Conservation (phyloP, 2,113 vertebrate genomes). For the Cepphus grylle region DNA sequence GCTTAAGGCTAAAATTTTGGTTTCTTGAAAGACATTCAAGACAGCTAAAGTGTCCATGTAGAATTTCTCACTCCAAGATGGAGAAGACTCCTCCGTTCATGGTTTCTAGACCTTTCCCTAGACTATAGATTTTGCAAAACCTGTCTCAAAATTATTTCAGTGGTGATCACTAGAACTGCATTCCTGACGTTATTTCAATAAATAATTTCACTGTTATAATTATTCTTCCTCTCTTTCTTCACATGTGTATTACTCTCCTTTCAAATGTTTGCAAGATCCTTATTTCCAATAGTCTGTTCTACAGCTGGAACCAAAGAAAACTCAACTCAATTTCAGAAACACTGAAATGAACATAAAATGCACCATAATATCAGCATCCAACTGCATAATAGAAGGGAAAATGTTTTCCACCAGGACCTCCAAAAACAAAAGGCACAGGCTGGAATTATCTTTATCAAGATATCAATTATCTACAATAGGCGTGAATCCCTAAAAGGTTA, state of each 20-base stretch:
- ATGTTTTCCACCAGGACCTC: not conserved
- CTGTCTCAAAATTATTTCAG: not conserved
- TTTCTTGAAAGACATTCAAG: not conserved
- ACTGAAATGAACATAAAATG: not conserved
- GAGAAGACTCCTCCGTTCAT: not conserved
- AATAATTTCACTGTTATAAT: not conserved
- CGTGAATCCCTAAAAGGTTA: not conserved
- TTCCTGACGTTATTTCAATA: not conserved
- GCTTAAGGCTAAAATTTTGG: not conserved
- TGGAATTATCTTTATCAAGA: not conserved
- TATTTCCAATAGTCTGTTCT: not conserved
- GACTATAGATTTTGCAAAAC: not conserved
- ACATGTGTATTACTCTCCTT: not conserved
- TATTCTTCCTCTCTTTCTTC: not conserved
- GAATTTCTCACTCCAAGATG: not conserved
- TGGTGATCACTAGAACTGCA: not conserved
- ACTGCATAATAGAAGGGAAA: not conserved
- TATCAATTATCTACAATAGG: not conserved
- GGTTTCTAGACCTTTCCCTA: not conserved
- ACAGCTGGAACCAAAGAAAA: not conserved
- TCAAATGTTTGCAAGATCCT: not conserved
- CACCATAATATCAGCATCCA: not conserved
- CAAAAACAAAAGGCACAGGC: not conserved
- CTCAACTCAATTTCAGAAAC: not conserved
- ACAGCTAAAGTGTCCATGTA: not conserved